Base-by-base conservation (phyloP, 2,113 vertebrate species). In the Lepus europaeus region DNA sequence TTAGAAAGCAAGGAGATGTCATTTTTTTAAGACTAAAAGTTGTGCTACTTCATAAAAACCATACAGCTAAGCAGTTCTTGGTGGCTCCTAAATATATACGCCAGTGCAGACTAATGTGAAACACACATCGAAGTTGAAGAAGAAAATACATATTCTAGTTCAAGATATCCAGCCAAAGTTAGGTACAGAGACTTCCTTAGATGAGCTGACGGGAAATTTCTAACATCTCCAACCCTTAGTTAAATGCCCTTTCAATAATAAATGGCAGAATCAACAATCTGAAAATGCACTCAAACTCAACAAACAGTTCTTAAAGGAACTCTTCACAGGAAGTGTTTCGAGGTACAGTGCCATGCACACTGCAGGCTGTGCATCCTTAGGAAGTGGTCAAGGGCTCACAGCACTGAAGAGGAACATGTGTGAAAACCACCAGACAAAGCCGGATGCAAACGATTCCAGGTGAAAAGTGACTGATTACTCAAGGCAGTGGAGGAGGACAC, bases 11-110 rank as follows among this genome's bases (percentile, higher is more conserved):
- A 96, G 3, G 36, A 59, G 76, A 84, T 49, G 33, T 72, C 78
- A 77, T 68, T 88, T 95, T 95, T 87, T 73, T 85, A 95, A 93
- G 25, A 31, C n/a, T 93, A 68, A 85, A 81, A 85, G 45, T 81
- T 92, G n/a, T 86, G 63, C 73, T 63, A 90, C 9, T 90, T 90
- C 39, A 82, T 13, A 90, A 95, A 97, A 97, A 82, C 95, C 83
- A 91, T 33, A 84, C 66, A 95, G 39, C 87, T 83, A 95, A 95
- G 84, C 83, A 97, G 86, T 85, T 92, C 36, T 73, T 82, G 59
- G 53, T 88, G 23, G 53, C 59, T 96, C 56, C 66, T 95, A 97
- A 93, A 82, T 95, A 92, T 56, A 93, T 85, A 78, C 88, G 66
- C 88, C 73, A 81, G n/a, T 90, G 56, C 73, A 88, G 90, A 77